phyloP scores from a whole-genome alignment of 2,797 vertebrate genomes.

The Eulemur albifrons region DNA sequence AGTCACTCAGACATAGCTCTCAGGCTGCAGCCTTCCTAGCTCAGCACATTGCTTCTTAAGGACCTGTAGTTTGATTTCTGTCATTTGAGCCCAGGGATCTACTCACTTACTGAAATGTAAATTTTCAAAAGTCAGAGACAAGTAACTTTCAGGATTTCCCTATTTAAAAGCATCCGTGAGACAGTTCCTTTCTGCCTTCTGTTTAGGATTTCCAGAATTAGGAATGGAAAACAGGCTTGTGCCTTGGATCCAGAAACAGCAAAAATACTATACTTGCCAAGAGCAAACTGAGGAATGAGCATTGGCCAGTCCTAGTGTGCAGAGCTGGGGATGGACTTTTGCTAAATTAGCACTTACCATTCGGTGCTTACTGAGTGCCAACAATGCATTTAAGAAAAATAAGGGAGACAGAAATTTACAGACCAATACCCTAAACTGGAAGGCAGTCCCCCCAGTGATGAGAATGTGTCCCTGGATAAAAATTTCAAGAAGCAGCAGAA shows the following conservation, averaged over 20 bases:
- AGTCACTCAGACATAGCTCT: background rate
- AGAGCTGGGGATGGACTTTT: background rate
- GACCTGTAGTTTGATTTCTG: slow-evolving; percentile 35
- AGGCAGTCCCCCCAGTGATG: background rate
- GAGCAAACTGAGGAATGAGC: slow-evolving; percentile 31
- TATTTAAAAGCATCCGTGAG: slow-evolving; percentile 28
- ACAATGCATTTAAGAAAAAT: background rate
- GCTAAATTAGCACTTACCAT: background rate
- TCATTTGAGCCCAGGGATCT: slow-evolving; percentile 71
- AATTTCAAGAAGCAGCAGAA: slow-evolving; percentile 46
- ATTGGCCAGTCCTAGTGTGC: background rate
- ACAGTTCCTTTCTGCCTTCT: slow-evolving; percentile 50
- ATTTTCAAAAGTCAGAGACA: slow-evolving; percentile 44
- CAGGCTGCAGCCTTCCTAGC: background rate
- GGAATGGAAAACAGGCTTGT: slow-evolving; percentile 51
- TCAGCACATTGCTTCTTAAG: slow-evolving; percentile 27
- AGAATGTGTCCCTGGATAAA: slow-evolving; percentile 19
- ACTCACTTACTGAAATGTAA: slow-evolving; percentile 23
- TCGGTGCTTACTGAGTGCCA: background rate
- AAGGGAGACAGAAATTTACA: slow-evolving; percentile 8
- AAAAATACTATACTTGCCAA: slow-evolving; percentile 14
- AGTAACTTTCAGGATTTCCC: slow-evolving; percentile 37
- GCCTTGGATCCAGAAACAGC: slow-evolving; percentile 10
- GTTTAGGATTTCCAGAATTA: slow-evolving; percentile 48
- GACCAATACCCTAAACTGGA: slow-evolving; percentile 10